These are phyloP conservation scores for Spodoptera picta DNA, from an alignment of 2,888 invertebrate species.

Conservation along the genomic window DNA sequence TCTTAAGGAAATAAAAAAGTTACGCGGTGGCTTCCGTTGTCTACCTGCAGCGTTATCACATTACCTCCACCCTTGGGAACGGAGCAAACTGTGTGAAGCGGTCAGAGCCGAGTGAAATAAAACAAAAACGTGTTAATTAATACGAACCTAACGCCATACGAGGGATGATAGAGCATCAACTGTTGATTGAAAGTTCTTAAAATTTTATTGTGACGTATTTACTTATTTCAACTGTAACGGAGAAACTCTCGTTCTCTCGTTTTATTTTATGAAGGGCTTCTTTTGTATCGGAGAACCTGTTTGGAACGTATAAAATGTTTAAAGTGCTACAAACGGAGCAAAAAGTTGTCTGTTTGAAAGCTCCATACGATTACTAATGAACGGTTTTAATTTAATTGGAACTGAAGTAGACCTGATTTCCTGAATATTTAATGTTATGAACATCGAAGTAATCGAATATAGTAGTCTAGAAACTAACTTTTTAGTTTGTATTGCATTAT, in stretches of 20 bases:
- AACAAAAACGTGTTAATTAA: constrained; percentile 32
- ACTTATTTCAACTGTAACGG: constrained; percentile 5
- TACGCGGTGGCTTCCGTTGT: constrained; percentile 25
- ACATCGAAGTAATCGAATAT: not conserved
- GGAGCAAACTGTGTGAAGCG: constrained; percentile 14
- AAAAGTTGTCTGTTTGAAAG: constrained; percentile 29
- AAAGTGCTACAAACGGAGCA: constrained; percentile 12
- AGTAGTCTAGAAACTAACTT: not conserved
- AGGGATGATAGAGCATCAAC: constrained; percentile 6
- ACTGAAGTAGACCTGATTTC: constrained; percentile 5
- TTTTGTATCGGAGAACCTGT: constrained; percentile 14
- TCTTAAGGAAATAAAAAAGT: constrained; percentile 17
- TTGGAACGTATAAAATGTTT: constrained; percentile 24
- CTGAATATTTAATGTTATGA: constrained; percentile 4
- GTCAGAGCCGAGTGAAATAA: constrained; percentile 15
- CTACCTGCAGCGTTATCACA: constrained; percentile 46
- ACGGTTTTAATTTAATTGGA: constrained; percentile 29
- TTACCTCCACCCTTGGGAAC: constrained; percentile 36
- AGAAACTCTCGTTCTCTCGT: not conserved
- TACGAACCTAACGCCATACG: not conserved
- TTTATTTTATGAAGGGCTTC: constrained; percentile 14
- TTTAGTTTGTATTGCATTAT: too few species aligned
- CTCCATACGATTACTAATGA: constrained; percentile 28
- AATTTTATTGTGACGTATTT: constrained; percentile 1
- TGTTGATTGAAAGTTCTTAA: not conserved